Conservation (phyloP, 1,140 invertebrate genomes). For the Habropoda laboriosa region DNA sequence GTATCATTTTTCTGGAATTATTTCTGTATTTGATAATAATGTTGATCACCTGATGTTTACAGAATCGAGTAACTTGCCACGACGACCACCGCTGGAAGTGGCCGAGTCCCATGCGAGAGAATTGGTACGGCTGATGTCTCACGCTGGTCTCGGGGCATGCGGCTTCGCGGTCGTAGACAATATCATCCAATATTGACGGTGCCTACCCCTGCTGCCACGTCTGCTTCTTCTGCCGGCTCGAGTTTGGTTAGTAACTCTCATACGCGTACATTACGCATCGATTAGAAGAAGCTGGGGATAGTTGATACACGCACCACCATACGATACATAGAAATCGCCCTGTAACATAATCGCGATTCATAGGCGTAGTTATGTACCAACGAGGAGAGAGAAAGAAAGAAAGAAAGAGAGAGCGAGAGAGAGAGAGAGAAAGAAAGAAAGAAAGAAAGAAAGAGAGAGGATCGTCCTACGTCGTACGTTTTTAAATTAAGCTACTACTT, state of each 20-base stretch:
- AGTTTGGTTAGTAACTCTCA: constrained; percentile 76
- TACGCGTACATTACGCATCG: constrained; percentile 34
- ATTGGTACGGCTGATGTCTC: constrained; percentile 94
- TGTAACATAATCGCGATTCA: background rate
- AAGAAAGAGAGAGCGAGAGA: background rate
- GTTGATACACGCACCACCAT: constrained; percentile 17
- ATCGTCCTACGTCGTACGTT: constrained; percentile 12
- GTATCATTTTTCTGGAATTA: background rate
- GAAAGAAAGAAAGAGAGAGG: background rate
- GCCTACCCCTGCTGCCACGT: constrained; percentile 79
- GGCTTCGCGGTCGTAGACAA: constrained; percentile 94
- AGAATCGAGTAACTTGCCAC: constrained; percentile 95
- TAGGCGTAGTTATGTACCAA: background rate
- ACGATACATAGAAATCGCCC: background rate
- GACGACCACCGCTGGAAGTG: constrained; percentile 95
- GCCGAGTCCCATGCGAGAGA: constrained; percentile 94
- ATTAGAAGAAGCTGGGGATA: constrained; percentile 35
- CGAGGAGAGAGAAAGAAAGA: too few species aligned
- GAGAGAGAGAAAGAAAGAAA: too few species aligned
- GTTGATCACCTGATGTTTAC: constrained; percentile 57
- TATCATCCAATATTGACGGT: constrained; percentile 85
- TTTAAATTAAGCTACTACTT: constrained; percentile 29
- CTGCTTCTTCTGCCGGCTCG: constrained; percentile 78
- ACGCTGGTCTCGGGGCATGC: constrained; percentile 94
- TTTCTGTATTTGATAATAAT: background rate